Evolutionary conservation across 2,888 invertebrate species (phyloP).

Genomic region (Apodemia mormo): DNA sequence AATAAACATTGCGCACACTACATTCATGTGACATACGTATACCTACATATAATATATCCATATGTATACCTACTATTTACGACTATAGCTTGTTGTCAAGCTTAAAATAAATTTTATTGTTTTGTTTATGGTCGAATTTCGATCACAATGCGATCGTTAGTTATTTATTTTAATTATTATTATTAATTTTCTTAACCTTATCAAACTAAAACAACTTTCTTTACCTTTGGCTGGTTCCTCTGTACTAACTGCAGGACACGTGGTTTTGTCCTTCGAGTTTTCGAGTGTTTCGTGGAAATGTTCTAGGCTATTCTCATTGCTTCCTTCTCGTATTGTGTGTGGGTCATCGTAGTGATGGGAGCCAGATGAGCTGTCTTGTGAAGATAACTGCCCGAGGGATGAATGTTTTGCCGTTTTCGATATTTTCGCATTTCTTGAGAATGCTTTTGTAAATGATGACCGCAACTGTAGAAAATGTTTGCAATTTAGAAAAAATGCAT

Average conservation of each 20-base stretch:
- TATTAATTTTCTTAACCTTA: too few species aligned
- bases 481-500: too few species aligned
- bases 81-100: too few species aligned
- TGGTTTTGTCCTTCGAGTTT: slow-evolving; percentile 62
- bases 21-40: too few species aligned
- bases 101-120: too few species aligned
- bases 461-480: slow-evolving; percentile 83
- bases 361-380: slow-evolving; percentile 76
- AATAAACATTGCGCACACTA: too few species aligned
- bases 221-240: slow-evolving; percentile 75
- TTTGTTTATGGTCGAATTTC: too few species aligned
- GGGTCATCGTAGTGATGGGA: slow-evolving; percentile 78
- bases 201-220: neutral
- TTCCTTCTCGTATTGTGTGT: slow-evolving; percentile 75
- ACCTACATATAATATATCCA: too few species aligned
- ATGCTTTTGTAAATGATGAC: slow-evolving; percentile 98
- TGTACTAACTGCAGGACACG: slow-evolving; percentile 54
- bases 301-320: slow-evolving; percentile 79
- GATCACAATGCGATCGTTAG: too few species aligned
- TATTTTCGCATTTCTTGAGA: slow-evolving; percentile 92
- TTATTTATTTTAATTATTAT: too few species aligned
- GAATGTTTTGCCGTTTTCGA: slow-evolving; percentile 84
- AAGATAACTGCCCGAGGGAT: slow-evolving; percentile 76
- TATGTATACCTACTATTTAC: too few species aligned
- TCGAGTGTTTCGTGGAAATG: slow-evolving; percentile 74